Evolutionary conservation across 64 coral and sea anemone species (phyloP), one percentile per base, ranked within the genome.

Genomic region (Trachythela sp.): DNA sequence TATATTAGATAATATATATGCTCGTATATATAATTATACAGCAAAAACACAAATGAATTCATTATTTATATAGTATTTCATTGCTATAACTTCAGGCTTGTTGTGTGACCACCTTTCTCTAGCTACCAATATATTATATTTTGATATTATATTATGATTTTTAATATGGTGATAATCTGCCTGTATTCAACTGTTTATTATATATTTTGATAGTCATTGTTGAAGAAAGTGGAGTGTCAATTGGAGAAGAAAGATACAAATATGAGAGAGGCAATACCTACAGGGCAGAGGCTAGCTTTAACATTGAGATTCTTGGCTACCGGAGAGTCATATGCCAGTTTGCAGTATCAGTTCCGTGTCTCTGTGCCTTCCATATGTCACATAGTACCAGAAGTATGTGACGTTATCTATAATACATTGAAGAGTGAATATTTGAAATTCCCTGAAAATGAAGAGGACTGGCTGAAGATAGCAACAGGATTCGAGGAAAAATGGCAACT

Each of bases 301-400:
- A n/a, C n/a, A n/a, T n/a, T n/a, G n/a, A n/a, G n/a, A n/a, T n/a
- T n/a, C n/a, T n/a, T n/a, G n/a, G n/a, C n/a, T 20, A 88, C 87
- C 37, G 87, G 87, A 40, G 87, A 88, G 34, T 71, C 59, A 8
- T 88, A 71, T 75, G 37, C 56, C 59, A 71, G 56, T 22, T 27
- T 88, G 36, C 8, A 45, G 7, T 88, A 71, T 20, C 87, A 88
- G 39, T 88, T 88, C 17, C 35, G 87, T 18, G 71, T 76, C 5
- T 39, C 56, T 34, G 59, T 38, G 24, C 22, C 87, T 39, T 40
- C 87, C 3, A 88, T 88, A 13, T 33, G 54, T 15, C 70, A 42
- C 87, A 88, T 88, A 26, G 59, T 88, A 26, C 58, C 56, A 39
- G 87, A 88, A 54, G 60, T 75, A 22, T 88, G 87, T 22, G 54